Conservation (phyloP, 2,113 vertebrate genomes). For the Pterocles orientalis region DNA sequence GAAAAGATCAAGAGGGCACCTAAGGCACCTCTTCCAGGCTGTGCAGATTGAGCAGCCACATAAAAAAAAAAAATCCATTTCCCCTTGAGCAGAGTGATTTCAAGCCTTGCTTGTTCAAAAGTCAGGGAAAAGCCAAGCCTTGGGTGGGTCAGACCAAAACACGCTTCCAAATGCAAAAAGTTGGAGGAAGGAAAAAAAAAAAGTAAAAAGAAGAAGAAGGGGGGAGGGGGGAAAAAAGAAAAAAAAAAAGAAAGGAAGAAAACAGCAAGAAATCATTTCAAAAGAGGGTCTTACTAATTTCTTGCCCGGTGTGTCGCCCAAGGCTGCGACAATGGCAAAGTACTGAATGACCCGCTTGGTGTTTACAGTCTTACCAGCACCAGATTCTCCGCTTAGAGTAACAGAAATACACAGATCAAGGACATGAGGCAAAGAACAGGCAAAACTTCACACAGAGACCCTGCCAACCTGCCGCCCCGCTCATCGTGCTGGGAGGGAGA, state of each 20-base stretch:
- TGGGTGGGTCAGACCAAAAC: slow-evolving; percentile 45
- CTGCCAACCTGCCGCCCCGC: not conserved
- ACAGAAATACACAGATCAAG: slow-evolving; percentile 82
- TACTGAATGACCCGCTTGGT: slow-evolving; percentile 98
- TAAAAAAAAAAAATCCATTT: slow-evolving; percentile 21
- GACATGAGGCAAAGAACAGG: slow-evolving; percentile 60
- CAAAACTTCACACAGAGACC: not conserved
- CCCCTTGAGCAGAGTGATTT: slow-evolving; percentile 59
- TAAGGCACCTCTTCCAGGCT: not conserved
- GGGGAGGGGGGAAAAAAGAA: not conserved
- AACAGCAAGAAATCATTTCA: slow-evolving; percentile 58
- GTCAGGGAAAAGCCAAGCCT: slow-evolving; percentile 56
- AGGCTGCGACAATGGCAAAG: slow-evolving; percentile 96
- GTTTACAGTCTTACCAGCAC: slow-evolving; percentile 99
- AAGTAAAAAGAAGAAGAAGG: not conserved
- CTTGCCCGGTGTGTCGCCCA: slow-evolving; percentile 89
- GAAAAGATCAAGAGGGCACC: not conserved
- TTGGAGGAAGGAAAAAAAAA: not conserved
- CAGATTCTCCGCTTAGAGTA: slow-evolving; percentile 93
- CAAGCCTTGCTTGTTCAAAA: slow-evolving; percentile 77
- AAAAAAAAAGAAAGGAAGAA: not conserved
- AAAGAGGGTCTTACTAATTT: slow-evolving; percentile 80
- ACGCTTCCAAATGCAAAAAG: slow-evolving; percentile 60
- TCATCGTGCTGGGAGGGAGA: not conserved
- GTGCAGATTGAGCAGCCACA: not conserved